Percentiles rank a stretch among this genome's conserved stretches.
phyloP scores from a whole-genome alignment of 2,113 vertebrate species.

The Alces alces region DNA sequence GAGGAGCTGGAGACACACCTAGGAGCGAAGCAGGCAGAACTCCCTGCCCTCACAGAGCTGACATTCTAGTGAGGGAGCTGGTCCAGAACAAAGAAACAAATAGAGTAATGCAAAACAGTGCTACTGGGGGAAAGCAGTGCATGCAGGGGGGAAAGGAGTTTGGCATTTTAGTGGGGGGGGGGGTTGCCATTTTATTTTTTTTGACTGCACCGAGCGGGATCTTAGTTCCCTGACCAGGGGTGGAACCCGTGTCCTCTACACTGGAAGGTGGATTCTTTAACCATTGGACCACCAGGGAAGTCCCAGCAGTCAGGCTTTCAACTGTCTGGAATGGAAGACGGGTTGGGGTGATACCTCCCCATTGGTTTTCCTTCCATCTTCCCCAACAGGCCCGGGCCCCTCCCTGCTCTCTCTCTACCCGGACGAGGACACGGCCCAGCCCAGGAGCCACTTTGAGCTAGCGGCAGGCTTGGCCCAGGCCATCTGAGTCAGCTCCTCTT shows the following conservation, averaged over 20 bases:
- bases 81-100: neutral
- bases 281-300: neutral
- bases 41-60: neutral
- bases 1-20: neutral
- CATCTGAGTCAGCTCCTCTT: neutral
- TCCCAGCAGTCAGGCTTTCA: neutral
- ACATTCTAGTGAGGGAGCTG: neutral
- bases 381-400: conserved; percentile 32
- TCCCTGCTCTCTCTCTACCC: conserved; percentile 59
- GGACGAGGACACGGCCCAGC: neutral
- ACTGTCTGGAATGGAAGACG: neutral
- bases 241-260: neutral
- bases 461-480: neutral
- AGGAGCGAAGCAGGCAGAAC: neutral
- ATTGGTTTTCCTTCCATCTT: neutral
- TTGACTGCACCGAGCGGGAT: neutral
- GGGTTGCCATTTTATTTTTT: neutral
- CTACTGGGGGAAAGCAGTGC: neutral
- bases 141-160: neutral
- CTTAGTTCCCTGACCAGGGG: neutral
- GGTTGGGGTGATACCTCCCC: neutral
- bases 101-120: neutral
- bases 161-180: too few species aligned
- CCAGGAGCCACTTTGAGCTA: conserved; percentile 39
- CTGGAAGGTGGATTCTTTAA: neutral